phyloP scores from a whole-genome alignment of 2,888 invertebrate genomes.

The Palloptera scutellata region DNA sequence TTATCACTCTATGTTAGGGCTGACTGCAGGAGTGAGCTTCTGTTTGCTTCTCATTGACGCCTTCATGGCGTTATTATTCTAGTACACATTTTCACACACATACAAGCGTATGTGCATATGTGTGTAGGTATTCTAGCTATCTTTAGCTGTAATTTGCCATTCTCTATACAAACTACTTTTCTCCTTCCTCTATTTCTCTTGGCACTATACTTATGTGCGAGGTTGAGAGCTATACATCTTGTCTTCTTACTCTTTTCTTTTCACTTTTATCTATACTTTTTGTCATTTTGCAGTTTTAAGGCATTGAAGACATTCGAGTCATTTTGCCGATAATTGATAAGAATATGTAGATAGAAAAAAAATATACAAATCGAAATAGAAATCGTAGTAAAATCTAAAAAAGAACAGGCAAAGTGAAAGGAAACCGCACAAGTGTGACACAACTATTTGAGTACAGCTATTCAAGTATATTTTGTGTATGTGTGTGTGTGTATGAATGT shows the following conservation, averaged over 20 bases:
- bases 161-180: too few relatives aligned
- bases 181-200: too few relatives aligned
- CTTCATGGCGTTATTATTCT: background rate
- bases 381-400: background rate
- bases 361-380: conserved; percentile 8
- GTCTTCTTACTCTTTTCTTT: too few relatives aligned
- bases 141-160: too few relatives aligned
- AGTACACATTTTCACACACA: background rate
- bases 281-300: too few relatives aligned
- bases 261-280: too few relatives aligned
- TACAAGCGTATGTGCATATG: background rate
- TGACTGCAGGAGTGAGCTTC: too few relatives aligned
- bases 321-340: conserved; percentile 39
- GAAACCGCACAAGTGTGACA: conserved; percentile 35
- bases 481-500: conserved; percentile 12
- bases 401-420: conserved; percentile 10
- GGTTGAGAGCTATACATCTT: too few relatives aligned
- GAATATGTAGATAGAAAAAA: conserved; percentile 23
- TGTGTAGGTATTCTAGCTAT: background rate
- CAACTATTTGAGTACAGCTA: conserved; percentile 12
- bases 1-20: too few relatives aligned
- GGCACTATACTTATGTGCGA: too few relatives aligned
- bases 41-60: too few relatives aligned
- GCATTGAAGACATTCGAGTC: conserved; percentile 32
- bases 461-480: conserved; percentile 6